Percentiles rank a stretch among this genome's conserved stretches.
These are phyloP conservation scores for Chaetogeoica ovagalla DNA, from an alignment of 2,888 invertebrate species.

Conservation along the genomic window DNA sequence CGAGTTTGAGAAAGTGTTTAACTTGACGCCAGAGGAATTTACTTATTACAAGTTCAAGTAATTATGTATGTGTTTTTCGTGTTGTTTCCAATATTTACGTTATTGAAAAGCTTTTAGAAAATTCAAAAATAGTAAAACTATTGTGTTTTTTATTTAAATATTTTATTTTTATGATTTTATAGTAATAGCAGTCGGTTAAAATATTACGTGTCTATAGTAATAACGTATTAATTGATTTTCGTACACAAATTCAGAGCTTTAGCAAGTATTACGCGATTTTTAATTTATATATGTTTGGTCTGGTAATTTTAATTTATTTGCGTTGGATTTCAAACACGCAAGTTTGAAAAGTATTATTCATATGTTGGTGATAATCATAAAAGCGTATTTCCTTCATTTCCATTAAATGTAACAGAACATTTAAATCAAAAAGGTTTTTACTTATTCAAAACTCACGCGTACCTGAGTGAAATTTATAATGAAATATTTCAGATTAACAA, in stretches of 20 bases:
- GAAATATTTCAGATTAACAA: neutral
- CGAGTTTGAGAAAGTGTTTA: no score
- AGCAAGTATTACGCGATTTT: neutral
- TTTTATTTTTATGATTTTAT: no score
- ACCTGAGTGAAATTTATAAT: neutral
- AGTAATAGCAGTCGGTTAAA: no score
- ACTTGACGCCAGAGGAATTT: no score
- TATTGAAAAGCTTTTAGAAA: no score
- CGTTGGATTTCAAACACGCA: neutral
- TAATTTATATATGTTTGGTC: neutral
- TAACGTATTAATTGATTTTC: neutral
- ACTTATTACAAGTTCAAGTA: no score
- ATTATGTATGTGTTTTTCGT: no score
- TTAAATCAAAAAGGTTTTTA: neutral
- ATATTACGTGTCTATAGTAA: no score
- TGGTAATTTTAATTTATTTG: neutral
- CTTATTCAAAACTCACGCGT: neutral
- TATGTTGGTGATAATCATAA: neutral
- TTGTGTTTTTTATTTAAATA: no score
- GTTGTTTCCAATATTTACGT: no score
- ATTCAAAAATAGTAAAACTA: no score
- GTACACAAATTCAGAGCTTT: neutral
- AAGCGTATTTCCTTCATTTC: neutral
- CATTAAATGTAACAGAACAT: neutral
- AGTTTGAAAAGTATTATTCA: neutral